These are phyloP conservation scores for Drosophila pruinosa DNA, from an alignment of 1,140 invertebrate genomes.

Conservation along the genomic window DNA sequence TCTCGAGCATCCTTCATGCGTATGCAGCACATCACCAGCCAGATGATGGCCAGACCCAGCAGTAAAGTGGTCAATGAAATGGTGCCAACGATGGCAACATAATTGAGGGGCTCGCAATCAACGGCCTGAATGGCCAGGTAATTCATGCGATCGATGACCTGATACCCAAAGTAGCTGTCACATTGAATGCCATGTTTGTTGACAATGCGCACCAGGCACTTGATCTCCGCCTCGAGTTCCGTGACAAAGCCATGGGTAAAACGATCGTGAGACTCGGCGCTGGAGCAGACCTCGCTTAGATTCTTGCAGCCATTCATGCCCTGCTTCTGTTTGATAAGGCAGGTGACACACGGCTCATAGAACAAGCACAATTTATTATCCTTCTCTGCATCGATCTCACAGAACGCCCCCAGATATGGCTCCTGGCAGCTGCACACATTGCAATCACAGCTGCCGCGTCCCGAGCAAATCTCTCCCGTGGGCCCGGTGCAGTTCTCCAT, in stretches of 20 bases:
- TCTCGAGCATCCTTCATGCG: conserved; percentile 83
- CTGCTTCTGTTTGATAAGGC: conserved; percentile 63
- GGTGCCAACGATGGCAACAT: conserved; percentile 60
- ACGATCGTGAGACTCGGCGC: conserved; percentile 38
- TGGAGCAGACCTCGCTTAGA: conserved; percentile 56
- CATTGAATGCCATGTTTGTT: conserved; percentile 83
- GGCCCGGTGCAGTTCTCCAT: conserved; percentile 59
- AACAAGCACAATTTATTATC: conserved; percentile 78
- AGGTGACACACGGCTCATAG: conserved; percentile 76
- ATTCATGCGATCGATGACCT: conserved; percentile 69
- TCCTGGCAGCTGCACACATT: conserved; percentile 88
- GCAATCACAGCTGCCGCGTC: conserved; percentile 86
- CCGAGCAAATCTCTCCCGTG: conserved; percentile 86
- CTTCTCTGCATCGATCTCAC: conserved; percentile 65
- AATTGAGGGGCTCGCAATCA: conserved; percentile 77
- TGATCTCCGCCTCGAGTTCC: conserved; percentile 47
- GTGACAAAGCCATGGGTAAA: conserved; percentile 59
- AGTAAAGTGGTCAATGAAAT: conserved; percentile 83
- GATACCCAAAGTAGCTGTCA: conserved; percentile 84
- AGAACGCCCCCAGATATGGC: conserved; percentile 64
- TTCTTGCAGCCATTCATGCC: conserved; percentile 56
- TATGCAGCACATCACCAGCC: conserved; percentile 83
- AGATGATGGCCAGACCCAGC: conserved; percentile 82
- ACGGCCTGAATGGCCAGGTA: conserved; percentile 82
- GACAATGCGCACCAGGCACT: conserved; percentile 82